phyloP scores from a whole-genome alignment of 2,888 invertebrate genomes.

The Cataglyphis rosenhaueri region DNA sequence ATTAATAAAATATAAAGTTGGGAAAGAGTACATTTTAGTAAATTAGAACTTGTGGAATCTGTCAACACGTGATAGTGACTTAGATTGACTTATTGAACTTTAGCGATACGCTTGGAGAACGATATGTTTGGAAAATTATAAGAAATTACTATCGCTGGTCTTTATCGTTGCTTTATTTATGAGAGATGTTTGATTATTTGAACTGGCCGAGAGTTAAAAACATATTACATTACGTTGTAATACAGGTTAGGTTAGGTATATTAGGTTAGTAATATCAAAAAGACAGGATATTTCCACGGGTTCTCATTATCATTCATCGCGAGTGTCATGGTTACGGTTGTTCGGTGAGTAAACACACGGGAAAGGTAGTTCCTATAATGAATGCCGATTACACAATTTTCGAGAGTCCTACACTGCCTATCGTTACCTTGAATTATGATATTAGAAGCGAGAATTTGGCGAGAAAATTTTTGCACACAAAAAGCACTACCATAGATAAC shows the following conservation, averaged over 20 bases:
- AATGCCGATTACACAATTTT: constrained; percentile 31
- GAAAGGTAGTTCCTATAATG: background rate
- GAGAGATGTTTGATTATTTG: background rate
- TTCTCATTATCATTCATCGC: constrained; percentile 31
- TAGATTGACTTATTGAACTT: constrained; percentile 33
- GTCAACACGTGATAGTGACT: background rate
- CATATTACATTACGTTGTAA: background rate
- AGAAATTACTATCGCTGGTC: background rate
- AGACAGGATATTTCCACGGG: constrained; percentile 45
- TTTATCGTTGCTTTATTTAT: constrained; percentile 5
- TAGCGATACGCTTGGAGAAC: background rate
- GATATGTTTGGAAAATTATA: background rate
- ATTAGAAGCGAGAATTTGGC: background rate
- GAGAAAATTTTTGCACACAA: background rate
- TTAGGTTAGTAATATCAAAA: constrained; percentile 28
- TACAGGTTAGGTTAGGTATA: too few relatives aligned
- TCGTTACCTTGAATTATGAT: background rate
- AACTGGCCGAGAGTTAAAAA: background rate
- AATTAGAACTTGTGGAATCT: background rate
- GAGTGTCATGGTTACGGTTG: constrained; percentile 43
- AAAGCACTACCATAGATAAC: background rate
- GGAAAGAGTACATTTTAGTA: background rate
- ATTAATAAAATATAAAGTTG: background rate
- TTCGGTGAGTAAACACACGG: constrained; percentile 11
- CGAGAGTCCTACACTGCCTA: background rate